Evolutionary conservation across 1,140 invertebrate species (phyloP).

Genomic region (Heliconius nattereri): DNA sequence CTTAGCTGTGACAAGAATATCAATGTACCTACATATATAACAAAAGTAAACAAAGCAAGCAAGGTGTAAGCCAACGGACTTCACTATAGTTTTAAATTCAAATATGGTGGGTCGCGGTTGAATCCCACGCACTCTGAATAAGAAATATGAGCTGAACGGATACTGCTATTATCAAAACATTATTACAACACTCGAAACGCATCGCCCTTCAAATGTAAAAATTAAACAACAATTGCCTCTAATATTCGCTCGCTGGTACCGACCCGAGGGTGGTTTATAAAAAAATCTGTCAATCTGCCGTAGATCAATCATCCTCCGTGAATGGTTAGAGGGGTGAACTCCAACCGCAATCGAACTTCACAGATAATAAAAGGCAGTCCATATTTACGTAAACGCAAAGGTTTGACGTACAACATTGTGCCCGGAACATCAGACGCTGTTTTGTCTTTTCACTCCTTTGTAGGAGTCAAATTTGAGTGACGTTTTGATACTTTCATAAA

Average conservation of each 20-base stretch:
- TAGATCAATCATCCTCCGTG: conserved; percentile 78
- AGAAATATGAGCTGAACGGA: conserved; percentile 79
- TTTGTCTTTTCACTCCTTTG: conserved; percentile 58
- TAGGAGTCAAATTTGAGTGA: conserved; percentile 59
- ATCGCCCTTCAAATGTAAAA: conserved; percentile 78
- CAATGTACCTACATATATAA: background rate
- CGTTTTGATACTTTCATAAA: conserved; percentile 49
- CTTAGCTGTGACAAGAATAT: conserved; percentile 4
- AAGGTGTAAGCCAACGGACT: conserved; percentile 66
- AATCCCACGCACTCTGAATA: conserved; percentile 78
- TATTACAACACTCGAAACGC: conserved; percentile 79
- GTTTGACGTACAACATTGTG: conserved; percentile 75
- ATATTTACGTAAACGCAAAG: conserved; percentile 79
- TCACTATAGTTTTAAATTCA: conserved; percentile 67
- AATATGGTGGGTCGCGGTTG: conserved; percentile 44
- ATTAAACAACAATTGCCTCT: conserved; percentile 82
- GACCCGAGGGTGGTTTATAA: conserved; percentile 73
- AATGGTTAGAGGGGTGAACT: conserved; percentile 71
- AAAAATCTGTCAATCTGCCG: conserved; percentile 79
- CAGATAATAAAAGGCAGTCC: conserved; percentile 75
- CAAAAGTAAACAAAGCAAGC: conserved; percentile 31
- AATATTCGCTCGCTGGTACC: conserved; percentile 75
- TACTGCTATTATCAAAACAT: conserved; percentile 80
- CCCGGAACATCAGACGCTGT: conserved; percentile 59
- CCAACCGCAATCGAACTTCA: conserved; percentile 67